phyloP scores from a whole-genome alignment of 1,140 invertebrate species.

The Microplitis demolitor region DNA sequence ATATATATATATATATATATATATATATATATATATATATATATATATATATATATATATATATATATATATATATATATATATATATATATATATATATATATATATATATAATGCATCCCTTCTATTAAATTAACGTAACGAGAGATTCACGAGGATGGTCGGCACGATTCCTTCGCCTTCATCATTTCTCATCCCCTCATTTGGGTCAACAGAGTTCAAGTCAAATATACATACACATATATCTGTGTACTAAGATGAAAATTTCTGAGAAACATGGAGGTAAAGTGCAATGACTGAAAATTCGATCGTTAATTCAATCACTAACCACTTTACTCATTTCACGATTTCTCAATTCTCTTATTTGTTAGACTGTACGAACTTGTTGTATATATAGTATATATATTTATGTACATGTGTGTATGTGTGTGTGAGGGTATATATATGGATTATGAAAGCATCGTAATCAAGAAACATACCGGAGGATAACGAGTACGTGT shows the following conservation, averaged over 20 bases:
- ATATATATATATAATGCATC: conserved; percentile 47
- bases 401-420: too few relatives aligned
- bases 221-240: conserved; percentile 2
- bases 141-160: conserved; percentile 41
- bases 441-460: too few relatives aligned
- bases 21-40: not conserved
- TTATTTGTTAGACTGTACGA: not conserved
- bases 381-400: too few relatives aligned
- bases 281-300: not conserved
- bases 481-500: conserved; percentile 20
- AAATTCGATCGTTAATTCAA: not conserved
- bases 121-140: conserved; percentile 59
- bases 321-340: conserved; percentile 26
- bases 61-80: not conserved
- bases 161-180: conserved; percentile 37
- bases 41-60: not conserved
- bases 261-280: not conserved
- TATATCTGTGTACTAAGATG: not conserved
- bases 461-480: conserved; percentile 1
- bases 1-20: not conserved
- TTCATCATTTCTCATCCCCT: conserved; percentile 29
- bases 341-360: conserved; percentile 32
- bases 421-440: too few relatives aligned
- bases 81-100: not conserved
- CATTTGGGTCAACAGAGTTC: conserved; percentile 45